Conservation (phyloP, 2,888 invertebrate genomes). For the Tribolium freemani region DNA sequence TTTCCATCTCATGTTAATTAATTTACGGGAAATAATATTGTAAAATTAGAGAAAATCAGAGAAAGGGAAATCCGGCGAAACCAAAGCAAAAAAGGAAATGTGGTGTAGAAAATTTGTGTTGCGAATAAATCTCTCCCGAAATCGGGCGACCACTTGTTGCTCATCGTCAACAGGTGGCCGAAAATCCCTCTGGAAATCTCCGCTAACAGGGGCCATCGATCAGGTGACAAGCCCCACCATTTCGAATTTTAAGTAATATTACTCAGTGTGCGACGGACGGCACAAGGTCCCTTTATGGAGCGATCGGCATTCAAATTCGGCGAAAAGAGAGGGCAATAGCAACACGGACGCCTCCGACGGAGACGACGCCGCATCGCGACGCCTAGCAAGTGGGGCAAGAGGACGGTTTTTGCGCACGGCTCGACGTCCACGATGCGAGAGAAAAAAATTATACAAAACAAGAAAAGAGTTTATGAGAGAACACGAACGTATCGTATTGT, state of each 20-base stretch:
- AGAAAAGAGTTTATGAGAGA: not conserved
- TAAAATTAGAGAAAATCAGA: no score
- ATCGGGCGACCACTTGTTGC: constrained; percentile 57
- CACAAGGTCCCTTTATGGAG: constrained; percentile 57
- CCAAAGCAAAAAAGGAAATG: no score
- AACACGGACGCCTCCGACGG: constrained; percentile 1
- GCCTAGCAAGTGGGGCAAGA: constrained; percentile 34
- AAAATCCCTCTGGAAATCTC: constrained; percentile 19
- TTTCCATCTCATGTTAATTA: no score
- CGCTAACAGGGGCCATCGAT: not conserved
- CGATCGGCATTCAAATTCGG: constrained; percentile 55
- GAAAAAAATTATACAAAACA: constrained; percentile 5
- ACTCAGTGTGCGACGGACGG: constrained; percentile 46
- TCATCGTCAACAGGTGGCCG: constrained; percentile 60
- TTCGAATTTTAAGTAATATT: constrained; percentile 52
- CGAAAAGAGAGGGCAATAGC: constrained; percentile 38
- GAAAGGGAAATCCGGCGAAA: no score
- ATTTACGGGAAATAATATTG: no score
- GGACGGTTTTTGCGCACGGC: constrained; percentile 56
- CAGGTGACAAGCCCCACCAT: not conserved
- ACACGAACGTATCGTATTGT: constrained; percentile 12
- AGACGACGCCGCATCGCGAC: constrained; percentile 18
- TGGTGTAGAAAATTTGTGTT: no score
- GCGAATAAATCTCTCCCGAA: not conserved
- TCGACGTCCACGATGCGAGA: constrained; percentile 26